Conservation (phyloP, 1,140 invertebrate species). For the Branchinecta lindahli region DNA sequence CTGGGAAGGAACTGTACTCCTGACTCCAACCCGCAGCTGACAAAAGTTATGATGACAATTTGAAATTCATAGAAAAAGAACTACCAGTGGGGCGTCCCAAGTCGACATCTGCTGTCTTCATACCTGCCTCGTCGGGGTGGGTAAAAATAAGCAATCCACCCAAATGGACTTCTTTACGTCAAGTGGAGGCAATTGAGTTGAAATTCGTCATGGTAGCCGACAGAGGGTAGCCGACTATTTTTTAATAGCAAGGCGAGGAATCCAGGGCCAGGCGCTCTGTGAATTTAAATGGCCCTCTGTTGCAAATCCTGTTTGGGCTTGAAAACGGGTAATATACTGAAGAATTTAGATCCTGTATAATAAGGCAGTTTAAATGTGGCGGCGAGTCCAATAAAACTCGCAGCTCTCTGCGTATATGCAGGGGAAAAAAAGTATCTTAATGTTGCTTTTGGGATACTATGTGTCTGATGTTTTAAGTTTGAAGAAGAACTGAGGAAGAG, state of each 20-base stretch:
- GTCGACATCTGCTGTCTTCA: not conserved
- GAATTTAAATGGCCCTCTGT: not conserved
- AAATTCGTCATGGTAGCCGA: not conserved
- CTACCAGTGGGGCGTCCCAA: not conserved
- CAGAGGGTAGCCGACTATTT: not conserved
- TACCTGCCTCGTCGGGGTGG: not conserved
- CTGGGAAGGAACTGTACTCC: too few relatives aligned
- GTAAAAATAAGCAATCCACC: constrained; percentile 5
- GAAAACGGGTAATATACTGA: not conserved
- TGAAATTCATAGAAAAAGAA: not conserved
- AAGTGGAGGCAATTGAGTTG: not conserved
- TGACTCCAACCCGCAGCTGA: not conserved
- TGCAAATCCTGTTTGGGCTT: too few relatives aligned
- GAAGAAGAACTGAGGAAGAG: too few relatives aligned
- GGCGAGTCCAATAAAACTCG: not conserved
- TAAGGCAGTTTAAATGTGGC: constrained; percentile 7
- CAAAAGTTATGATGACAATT: constrained; percentile 6
- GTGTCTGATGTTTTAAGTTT: too few relatives aligned
- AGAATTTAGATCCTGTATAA: constrained; percentile 6
- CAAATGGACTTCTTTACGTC: constrained; percentile 6
- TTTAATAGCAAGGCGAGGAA: not conserved
- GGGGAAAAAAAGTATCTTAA: not conserved
- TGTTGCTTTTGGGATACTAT: too few relatives aligned
- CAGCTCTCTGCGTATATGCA: not conserved
- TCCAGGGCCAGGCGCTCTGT: not conserved